Evolutionary conservation across 2,797 vertebrate species (phyloP).

Genomic region (Cossypha caffra): DNA sequence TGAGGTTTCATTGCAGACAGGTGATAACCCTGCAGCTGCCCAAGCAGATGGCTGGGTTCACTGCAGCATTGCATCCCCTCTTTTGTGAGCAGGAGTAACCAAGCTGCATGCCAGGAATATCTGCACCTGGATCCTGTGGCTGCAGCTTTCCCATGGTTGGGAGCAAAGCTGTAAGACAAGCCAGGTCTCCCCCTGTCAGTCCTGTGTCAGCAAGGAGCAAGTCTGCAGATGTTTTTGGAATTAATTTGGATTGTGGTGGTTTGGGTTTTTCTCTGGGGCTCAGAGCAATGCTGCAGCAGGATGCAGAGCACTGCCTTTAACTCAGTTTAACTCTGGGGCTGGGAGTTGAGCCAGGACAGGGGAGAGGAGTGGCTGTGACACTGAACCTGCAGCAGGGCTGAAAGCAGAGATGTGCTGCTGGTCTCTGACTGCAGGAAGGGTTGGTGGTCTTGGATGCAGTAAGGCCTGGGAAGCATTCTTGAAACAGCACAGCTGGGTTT

Average conservation of each 20-base stretch:
- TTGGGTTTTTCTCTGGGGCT: not conserved
- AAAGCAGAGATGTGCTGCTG: not conserved
- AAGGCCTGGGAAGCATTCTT: not conserved
- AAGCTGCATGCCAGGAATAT: not conserved
- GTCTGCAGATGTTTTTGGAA: not conserved
- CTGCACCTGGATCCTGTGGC: not conserved
- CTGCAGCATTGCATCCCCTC: not conserved
- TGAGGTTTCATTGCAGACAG: not conserved
- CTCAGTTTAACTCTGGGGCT: not conserved
- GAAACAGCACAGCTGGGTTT: not conserved
- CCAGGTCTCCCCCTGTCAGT: not conserved
- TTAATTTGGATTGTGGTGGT: not conserved
- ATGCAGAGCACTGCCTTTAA: not conserved
- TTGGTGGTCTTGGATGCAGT: not conserved
- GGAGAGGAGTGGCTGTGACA: not conserved
- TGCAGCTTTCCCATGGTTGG: not conserved
- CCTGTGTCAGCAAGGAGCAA: not conserved
- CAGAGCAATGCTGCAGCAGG: not conserved
- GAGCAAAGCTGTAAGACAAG: not conserved
- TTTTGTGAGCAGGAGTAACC: not conserved
- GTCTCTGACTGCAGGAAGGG: not conserved
- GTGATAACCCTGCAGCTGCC: not conserved
- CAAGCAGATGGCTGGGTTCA: not conserved
- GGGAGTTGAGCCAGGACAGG: slow-evolving; percentile 1
- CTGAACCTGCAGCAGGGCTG: not conserved